A percentile compares a stretch with the other conserved stretches of the same genome.
Evolutionary conservation across 2,888 invertebrate species (phyloP).

Genomic region (Epistrophe grossulariae): DNA sequence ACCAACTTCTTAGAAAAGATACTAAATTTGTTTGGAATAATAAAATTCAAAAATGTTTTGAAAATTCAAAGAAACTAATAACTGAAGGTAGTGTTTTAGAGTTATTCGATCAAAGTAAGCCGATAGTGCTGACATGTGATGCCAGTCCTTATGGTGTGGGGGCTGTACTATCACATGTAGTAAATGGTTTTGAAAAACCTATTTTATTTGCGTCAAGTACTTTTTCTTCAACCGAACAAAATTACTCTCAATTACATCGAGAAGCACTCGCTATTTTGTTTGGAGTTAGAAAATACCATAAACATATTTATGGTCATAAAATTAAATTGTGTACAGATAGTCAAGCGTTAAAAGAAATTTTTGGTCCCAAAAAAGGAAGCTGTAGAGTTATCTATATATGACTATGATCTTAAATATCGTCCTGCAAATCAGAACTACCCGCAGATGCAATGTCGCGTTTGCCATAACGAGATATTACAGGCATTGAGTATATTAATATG

Average conservation of each 20-base stretch:
- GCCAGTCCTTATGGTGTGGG: not conserved
- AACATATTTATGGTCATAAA: slow-evolving; percentile 80
- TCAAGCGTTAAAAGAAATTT: slow-evolving; percentile 73
- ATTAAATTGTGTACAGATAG: slow-evolving; percentile 76
- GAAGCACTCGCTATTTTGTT: slow-evolving; percentile 77
- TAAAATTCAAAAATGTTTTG: slow-evolving; percentile 19
- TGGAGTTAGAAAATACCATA: slow-evolving; percentile 81
- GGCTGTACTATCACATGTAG: not conserved
- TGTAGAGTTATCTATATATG: slow-evolving; percentile 21
- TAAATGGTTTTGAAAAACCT: not conserved
- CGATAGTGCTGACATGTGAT: not conserved
- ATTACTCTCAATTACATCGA: not conserved
- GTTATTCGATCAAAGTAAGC: slow-evolving; percentile 52
- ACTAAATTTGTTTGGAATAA: slow-evolving; percentile 15
- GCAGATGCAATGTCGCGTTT: slow-evolving; percentile 43
- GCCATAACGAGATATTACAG: slow-evolving; percentile 22
- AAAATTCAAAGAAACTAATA: slow-evolving; percentile 6
- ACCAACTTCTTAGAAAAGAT: slow-evolving; percentile 25
- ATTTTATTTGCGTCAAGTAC: not conserved
- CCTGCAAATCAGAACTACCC: slow-evolving; percentile 3
- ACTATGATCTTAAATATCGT: slow-evolving; percentile 29
- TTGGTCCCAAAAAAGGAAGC: slow-evolving; percentile 39
- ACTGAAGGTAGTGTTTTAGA: slow-evolving; percentile 25
- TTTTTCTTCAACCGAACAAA: not conserved
- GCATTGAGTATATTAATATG: slow-evolving; percentile 31